These are phyloP conservation scores for Alloscopus bannaensis DNA, from an alignment of 2,888 invertebrate species.

Conservation along the genomic window DNA sequence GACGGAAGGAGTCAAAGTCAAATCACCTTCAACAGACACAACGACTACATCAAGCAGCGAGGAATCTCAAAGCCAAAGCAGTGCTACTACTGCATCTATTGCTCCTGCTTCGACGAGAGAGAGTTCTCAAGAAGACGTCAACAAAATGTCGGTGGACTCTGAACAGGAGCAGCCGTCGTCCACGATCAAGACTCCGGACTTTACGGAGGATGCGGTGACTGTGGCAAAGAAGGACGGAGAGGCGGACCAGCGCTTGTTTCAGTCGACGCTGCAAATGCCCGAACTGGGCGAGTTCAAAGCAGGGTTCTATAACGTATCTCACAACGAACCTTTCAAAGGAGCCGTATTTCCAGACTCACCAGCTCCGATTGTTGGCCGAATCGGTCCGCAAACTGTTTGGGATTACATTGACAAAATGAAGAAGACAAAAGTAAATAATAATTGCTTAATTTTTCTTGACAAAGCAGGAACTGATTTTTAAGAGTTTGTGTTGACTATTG, in stretches of 20 bases:
- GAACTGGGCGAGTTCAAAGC: slow-evolving; percentile 71
- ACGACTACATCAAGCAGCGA: background rate
- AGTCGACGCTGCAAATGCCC: slow-evolving; percentile 69
- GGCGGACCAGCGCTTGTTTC: slow-evolving; percentile 44
- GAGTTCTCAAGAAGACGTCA: no score
- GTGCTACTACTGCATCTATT: no score
- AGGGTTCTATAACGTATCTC: slow-evolving; percentile 67
- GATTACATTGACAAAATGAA: slow-evolving; percentile 95
- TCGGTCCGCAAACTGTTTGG: slow-evolving; percentile 92
- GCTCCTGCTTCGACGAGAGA: no score
- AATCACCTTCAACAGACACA: slow-evolving; percentile 1
- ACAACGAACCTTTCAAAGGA: slow-evolving; percentile 65
- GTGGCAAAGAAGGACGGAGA: slow-evolving; percentile 50
- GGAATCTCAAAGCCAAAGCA: background rate
- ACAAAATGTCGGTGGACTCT: slow-evolving; percentile 67
- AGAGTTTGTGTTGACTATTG: slow-evolving; percentile 53
- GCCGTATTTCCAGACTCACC: slow-evolving; percentile 69
- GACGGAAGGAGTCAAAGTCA: background rate
- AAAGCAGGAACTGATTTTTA: no score
- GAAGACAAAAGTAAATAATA: slow-evolving; percentile 83
- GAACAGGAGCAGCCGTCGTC: slow-evolving; percentile 73
- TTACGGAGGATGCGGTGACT: slow-evolving; percentile 59
- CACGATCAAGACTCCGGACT: slow-evolving; percentile 73
- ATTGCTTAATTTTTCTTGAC: no score
- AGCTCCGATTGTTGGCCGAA: slow-evolving; percentile 87